Conservation (phyloP, 2,888 invertebrate genomes). For the Eurytoma californica region DNA sequence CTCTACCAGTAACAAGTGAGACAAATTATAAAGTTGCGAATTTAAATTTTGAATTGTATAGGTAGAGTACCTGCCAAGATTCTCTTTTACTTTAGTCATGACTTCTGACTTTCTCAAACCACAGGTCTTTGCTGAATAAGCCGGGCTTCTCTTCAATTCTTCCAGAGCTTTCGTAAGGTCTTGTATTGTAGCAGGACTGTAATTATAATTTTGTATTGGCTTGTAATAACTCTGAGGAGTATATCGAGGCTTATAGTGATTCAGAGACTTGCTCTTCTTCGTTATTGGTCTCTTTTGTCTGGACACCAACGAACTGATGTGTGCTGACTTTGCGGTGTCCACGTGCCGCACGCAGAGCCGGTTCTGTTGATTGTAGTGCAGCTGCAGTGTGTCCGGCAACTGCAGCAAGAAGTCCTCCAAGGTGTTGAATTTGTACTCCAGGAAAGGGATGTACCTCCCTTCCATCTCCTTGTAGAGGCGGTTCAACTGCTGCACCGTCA, state of each 20-base stretch:
- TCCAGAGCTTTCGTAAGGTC: constrained; percentile 43
- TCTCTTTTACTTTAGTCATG: constrained; percentile 21
- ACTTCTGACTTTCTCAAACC: constrained; percentile 41
- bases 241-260: neutral
- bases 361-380: constrained; percentile 29
- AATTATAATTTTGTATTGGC: constrained; percentile 6
- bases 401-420: constrained; percentile 60
- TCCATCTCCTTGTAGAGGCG: constrained; percentile 59
- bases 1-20: constrained; percentile 52
- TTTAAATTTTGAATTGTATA: constrained; percentile 55
- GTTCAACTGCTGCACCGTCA: constrained; percentile 54
- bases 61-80: neutral
- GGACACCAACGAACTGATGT: constrained; percentile 63
- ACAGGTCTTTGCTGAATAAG: neutral
- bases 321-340: constrained; percentile 60
- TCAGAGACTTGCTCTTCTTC: neutral
- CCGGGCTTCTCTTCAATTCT: neutral
- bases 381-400: constrained; percentile 54
- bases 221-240: neutral
- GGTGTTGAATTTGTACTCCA: constrained; percentile 56
- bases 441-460: constrained; percentile 62
- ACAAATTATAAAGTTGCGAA: constrained; percentile 57
- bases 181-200: constrained; percentile 6
- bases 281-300: constrained; percentile 59
- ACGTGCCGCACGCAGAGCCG: constrained; percentile 56